A percentile compares a stretch with the other conserved stretches of the same genome.
Conservation (phyloP, 1,140 invertebrate genomes). For the Eulimnadia texana region DNA sequence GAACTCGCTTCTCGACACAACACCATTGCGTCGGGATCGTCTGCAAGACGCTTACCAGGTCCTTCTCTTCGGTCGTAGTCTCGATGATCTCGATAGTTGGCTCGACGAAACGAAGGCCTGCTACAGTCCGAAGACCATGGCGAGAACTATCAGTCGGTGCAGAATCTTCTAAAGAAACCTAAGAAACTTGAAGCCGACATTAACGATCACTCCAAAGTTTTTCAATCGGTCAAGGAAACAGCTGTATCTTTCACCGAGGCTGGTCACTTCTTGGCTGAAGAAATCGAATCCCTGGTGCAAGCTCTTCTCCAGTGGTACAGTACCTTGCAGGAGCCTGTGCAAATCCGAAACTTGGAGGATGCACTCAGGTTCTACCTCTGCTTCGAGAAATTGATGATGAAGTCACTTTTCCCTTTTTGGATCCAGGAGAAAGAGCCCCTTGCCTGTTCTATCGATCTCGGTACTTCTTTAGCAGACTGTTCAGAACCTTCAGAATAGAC, state of each 20-base stretch:
- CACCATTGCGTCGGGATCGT: constrained; percentile 69
- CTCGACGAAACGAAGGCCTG: constrained; percentile 73
- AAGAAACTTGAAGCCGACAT: too few relatives aligned
- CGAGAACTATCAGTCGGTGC: too few relatives aligned
- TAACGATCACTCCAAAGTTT: too few relatives aligned
- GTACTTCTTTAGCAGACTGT: constrained; percentile 73
- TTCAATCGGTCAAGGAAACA: too few relatives aligned
- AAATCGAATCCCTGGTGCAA: too few relatives aligned
- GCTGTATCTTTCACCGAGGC: too few relatives aligned
- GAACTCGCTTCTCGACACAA: too few relatives aligned
- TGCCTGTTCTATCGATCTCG: constrained; percentile 59
- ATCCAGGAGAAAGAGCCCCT: constrained; percentile 68
- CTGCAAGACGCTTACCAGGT: constrained; percentile 78
- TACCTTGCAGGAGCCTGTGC: too few relatives aligned
- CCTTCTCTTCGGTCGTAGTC: constrained; percentile 59
- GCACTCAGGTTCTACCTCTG: constrained; percentile 74
- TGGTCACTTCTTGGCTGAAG: too few relatives aligned
- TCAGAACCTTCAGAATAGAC: constrained; percentile 92
- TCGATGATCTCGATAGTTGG: constrained; percentile 82
- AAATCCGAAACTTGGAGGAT: constrained; percentile 77
- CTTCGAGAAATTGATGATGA: constrained; percentile 74
- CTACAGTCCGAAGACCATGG: too few relatives aligned
- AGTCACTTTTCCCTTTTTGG: constrained; percentile 67
- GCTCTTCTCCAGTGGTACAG: too few relatives aligned
- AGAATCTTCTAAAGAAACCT: too few relatives aligned